Percentiles rank a stretch among this genome's conserved stretches.
phyloP scores from a whole-genome alignment of 1,140 invertebrate species.

The Coptotermes formosanus region DNA sequence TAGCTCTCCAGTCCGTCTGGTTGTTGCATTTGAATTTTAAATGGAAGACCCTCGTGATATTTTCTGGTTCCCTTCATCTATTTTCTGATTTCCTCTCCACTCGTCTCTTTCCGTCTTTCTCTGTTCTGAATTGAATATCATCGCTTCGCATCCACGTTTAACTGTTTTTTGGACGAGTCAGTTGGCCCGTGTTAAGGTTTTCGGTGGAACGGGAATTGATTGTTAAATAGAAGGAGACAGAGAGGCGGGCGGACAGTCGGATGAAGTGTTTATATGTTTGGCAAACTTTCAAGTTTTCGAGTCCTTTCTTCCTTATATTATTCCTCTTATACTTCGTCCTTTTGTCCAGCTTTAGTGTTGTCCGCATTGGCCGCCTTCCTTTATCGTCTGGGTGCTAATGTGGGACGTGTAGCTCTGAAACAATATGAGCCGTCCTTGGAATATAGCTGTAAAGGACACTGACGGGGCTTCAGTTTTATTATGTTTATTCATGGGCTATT shows the following conservation, averaged over 20 bases:
- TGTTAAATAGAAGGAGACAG: not conserved
- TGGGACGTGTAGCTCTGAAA: no score
- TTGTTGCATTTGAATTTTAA: conserved; percentile 3
- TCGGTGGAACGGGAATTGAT: not conserved
- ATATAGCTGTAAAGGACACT: no score
- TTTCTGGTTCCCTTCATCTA: not conserved
- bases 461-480: no score
- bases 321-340: not conserved
- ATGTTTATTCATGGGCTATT: no score
- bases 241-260: not conserved
- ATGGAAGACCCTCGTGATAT: not conserved
- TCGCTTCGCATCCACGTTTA: not conserved
- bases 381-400: no score
- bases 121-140: no score
- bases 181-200: not conserved
- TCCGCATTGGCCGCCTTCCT: no score
- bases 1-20: no score
- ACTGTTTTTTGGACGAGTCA: not conserved
- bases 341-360: not conserved
- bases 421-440: no score
- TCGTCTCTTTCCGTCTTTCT: not conserved
- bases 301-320: no score
- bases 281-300: not conserved
- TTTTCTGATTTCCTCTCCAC: not conserved
- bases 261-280: conserved; percentile 1